phyloP scores from a whole-genome alignment of 1,140 invertebrate species.

The Hycleus cichorii region DNA sequence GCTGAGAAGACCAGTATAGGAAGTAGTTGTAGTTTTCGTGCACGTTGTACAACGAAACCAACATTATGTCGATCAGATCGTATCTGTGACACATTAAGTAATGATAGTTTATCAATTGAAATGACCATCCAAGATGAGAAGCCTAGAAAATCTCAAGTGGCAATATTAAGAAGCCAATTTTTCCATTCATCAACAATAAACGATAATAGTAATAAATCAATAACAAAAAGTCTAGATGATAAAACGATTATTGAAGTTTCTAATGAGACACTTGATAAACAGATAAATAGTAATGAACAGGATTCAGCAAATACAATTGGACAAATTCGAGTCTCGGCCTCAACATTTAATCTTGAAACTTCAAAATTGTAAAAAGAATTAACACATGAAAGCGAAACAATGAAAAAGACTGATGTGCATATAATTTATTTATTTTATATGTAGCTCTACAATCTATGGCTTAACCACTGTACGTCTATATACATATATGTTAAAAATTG shows the following conservation, averaged over 20 bases:
- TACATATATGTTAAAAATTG: too few species aligned
- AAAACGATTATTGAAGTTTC: conserved; percentile 38
- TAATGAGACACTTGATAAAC: conserved; percentile 36
- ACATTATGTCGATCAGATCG: conserved; percentile 10
- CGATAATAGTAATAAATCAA: conserved; percentile 14
- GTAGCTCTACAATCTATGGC: background rate
- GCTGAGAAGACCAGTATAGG: conserved; percentile 37
- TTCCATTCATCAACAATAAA: conserved; percentile 32
- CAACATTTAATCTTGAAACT: conserved; percentile 7
- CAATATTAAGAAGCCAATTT: conserved; percentile 35
- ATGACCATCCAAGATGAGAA: conserved; percentile 27
- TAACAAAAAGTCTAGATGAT: conserved; percentile 32
- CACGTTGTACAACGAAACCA: conserved; percentile 20
- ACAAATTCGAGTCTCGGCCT: background rate
- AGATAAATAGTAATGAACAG: background rate
- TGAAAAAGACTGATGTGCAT: conserved; percentile 17
- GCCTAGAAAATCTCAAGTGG: conserved; percentile 32
- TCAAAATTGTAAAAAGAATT: conserved; percentile 12
- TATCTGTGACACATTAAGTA: conserved; percentile 30
- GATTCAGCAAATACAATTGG: background rate
- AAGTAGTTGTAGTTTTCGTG: conserved; percentile 38
- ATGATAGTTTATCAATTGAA: conserved; percentile 37
- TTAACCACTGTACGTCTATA: background rate
- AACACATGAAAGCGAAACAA: background rate
- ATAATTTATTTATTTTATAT: conserved; percentile 14